Percentiles rank a stretch among this genome's conserved stretches.
Evolutionary conservation across 92 coral and sea anemone genomes (phyloP).

Genomic region (Porites evermanni): DNA sequence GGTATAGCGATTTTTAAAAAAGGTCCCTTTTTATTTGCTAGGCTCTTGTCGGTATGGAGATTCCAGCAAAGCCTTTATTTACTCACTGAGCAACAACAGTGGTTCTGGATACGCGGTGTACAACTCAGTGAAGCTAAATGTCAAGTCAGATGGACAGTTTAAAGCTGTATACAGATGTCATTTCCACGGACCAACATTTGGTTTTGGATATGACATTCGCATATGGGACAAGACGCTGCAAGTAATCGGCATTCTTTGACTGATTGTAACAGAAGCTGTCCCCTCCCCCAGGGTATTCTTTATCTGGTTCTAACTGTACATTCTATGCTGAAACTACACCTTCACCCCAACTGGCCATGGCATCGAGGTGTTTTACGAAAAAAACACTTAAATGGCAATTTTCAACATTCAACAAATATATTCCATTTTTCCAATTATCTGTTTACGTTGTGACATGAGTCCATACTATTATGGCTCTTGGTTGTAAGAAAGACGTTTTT

Average conservation of each 20-base stretch:
- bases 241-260: slow-evolving; percentile 20
- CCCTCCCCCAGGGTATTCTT: slow-evolving; percentile 25
- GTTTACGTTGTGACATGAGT: no score
- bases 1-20: no score
- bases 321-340: slow-evolving; percentile 30
- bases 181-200: slow-evolving; percentile 65
- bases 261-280: not conserved
- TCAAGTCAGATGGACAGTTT: not conserved
- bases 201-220: slow-evolving; percentile 42
- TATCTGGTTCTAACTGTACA: not conserved
- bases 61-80: slow-evolving; percentile 37
- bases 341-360: slow-evolving; percentile 21
- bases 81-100: slow-evolving; percentile 32
- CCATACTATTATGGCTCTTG: no score
- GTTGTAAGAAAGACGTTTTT: no score
- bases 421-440: no score
- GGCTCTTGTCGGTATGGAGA: not conserved
- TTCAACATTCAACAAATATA: no score
- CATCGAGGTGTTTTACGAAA: slow-evolving; percentile 22
- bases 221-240: slow-evolving; percentile 31
- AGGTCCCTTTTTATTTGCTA: not conserved
- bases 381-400: not conserved
- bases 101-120: not conserved
- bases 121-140: slow-evolving; percentile 27
- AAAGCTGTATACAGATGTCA: slow-evolving; percentile 9